Evolutionary conservation across 1,140 invertebrate genomes (phyloP), one percentile per base, ranked within the genome.

Genomic region (Temnothorax longispinosus): DNA sequence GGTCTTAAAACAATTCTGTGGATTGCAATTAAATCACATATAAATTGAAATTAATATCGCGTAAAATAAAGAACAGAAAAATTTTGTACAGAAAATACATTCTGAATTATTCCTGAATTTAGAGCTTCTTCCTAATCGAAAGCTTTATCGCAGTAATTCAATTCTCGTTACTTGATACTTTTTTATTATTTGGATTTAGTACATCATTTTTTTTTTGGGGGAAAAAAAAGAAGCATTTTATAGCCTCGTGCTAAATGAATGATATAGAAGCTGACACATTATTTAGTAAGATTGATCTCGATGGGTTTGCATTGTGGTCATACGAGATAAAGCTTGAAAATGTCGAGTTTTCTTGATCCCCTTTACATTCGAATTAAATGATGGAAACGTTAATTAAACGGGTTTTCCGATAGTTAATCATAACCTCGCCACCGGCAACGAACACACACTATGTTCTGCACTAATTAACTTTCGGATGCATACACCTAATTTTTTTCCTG

Each of bases 311-410:
- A 32, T 64, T 18, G 50, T 27, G 27, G n/a, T 58, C 52, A 47
- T 64, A 35, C 18, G 41, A n/a, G 75, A 35, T 78, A 50, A 78
- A 50, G 44, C 27, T 78, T 54, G 47, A 54, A 80, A 52, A 67
- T 41, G 35, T 69, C 62, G 32, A 38, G 27, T 52, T 41, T 80
- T 54, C 62, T 67, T 67, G 54, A 62, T 60, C 38, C 5, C 44
- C 65, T 69, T 80, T 52, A 54, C 18, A 38, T 7, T 69, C 62
- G 44, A 69, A 54, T 80, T 27, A 52, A 52, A 67, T 44, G 74
- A 69, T 41, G 32, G 54, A 80, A 80, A 80, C n/a, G 62, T 67
- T 67, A 69, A 52, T 52, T 38, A 38, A 80, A 69, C 13, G n/a
- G 13, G 35, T 80, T 78, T 65, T 65, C 32, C 32, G n/a, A 50